These are phyloP conservation scores for Semibalanus balanoides DNA, from an alignment of 1,140 invertebrate species.

Conservation along the genomic window DNA sequence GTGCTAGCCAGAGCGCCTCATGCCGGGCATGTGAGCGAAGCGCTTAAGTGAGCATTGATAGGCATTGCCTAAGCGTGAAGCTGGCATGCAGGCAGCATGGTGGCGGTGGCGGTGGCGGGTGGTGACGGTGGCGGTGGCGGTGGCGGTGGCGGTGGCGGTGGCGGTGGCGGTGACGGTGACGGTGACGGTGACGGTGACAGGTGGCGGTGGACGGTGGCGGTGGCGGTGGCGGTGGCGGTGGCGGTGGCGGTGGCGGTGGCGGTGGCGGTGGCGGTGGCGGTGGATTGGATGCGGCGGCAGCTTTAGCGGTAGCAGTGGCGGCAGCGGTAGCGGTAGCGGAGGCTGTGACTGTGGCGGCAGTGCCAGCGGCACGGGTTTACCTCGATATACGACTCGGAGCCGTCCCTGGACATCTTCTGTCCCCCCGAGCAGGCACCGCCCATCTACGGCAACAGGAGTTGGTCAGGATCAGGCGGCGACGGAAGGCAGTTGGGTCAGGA, in stretches of 20 bases:
- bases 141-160: no score
- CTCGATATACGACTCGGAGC: not conserved
- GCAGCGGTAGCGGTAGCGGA: not conserved
- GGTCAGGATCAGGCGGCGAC: not conserved
- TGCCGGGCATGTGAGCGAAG: no score
- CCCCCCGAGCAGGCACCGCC: not conserved
- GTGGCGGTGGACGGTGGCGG: not conserved
- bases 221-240: not conserved
- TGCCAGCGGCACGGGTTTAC: not conserved
- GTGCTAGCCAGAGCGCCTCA: no score
- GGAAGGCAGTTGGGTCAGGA: no score
- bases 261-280: not conserved
- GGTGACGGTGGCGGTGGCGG: no score
- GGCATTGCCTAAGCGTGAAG: no score
- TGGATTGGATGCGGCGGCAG: no score
- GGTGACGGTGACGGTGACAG: not conserved
- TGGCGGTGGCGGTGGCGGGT: no score
- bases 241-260: conserved; percentile 6
- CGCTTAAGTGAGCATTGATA: no score
- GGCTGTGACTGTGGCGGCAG: not conserved
- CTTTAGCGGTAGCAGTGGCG: not conserved
- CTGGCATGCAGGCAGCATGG: no score
- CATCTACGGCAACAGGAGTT: not conserved
- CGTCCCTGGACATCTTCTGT: conserved; percentile 8
- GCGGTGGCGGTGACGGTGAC: not conserved